These are phyloP conservation scores for Zygogramma bicolorata DNA, from an alignment of 2,888 invertebrate genomes.

Conservation along the genomic window DNA sequence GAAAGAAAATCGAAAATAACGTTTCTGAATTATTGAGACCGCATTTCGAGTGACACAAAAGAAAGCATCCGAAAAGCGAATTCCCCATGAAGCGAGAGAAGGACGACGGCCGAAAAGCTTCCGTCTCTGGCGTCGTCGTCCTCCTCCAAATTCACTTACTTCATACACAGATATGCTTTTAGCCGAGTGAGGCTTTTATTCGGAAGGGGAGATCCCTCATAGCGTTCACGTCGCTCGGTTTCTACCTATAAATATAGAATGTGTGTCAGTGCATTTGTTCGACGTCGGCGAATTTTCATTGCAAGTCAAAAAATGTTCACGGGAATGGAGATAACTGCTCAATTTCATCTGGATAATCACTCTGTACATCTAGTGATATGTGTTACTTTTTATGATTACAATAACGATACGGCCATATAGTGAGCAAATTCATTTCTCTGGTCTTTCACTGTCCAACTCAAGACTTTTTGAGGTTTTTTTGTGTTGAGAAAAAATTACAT, in stretches of 20 bases:
- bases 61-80: conserved; percentile 14
- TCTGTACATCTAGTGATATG: too few relatives aligned
- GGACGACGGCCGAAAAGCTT: conserved; percentile 24
- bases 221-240: conserved; percentile 11
- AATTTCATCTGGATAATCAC: neutral
- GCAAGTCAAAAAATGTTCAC: conserved; percentile 1
- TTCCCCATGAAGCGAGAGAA: conserved; percentile 7
- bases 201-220: conserved; percentile 54
- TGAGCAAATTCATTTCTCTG: too few relatives aligned
- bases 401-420: too few relatives aligned
- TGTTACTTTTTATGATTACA: too few relatives aligned
- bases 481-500: too few relatives aligned
- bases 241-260: conserved; percentile 54
- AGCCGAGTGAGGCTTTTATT: conserved; percentile 59
- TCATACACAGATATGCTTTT: conserved; percentile 67
- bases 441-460: too few relatives aligned
- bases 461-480: too few relatives aligned
- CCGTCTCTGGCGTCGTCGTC: conserved; percentile 41
- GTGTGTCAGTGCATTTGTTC: conserved; percentile 55
- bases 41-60: conserved; percentile 3
- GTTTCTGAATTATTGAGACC: conserved; percentile 19
- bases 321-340: neutral
- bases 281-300: conserved; percentile 36
- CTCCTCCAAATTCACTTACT: conserved; percentile 66
- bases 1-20: neutral